phyloP scores from a whole-genome alignment of 1,140 invertebrate genomes.

The Drosophila pectinifera region DNA sequence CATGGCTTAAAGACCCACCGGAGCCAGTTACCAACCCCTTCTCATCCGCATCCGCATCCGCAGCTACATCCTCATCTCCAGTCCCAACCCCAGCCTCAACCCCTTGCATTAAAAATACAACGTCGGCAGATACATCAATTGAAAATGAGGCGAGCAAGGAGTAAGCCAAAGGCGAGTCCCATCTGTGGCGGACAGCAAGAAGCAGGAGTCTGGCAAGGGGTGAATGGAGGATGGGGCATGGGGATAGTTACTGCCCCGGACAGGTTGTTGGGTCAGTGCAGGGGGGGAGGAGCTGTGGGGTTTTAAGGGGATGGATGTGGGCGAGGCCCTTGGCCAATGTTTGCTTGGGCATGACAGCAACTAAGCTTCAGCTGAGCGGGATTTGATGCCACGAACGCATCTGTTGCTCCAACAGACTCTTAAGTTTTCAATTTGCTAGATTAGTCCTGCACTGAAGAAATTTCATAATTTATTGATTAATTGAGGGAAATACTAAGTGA shows the following conservation, averaged over 20 bases:
- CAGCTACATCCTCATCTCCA: background rate
- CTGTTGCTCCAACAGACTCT: conserved; percentile 45
- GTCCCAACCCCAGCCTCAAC: background rate
- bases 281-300: background rate
- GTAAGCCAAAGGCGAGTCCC: conserved; percentile 14
- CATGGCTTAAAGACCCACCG: conserved; percentile 59
- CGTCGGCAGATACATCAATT: conserved; percentile 67
- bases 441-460: conserved; percentile 5
- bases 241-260: conserved; percentile 14
- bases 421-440: conserved; percentile 50
- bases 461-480: background rate
- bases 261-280: conserved; percentile 5
- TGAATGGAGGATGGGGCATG: background rate
- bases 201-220: conserved; percentile 17
- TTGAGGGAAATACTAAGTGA: no score
- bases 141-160: conserved; percentile 62
- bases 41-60: background rate
- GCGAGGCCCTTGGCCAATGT: conserved; percentile 14
- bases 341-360: conserved; percentile 31
- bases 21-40: conserved; percentile 35
- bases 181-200: conserved; percentile 47
- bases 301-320: conserved; percentile 2
- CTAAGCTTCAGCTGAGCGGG: conserved; percentile 34
- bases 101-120: conserved; percentile 54
- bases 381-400: conserved; percentile 17